Evolutionary conservation across 2,888 invertebrate species (phyloP).

Genomic region (Theodoxus fluviatilis): DNA sequence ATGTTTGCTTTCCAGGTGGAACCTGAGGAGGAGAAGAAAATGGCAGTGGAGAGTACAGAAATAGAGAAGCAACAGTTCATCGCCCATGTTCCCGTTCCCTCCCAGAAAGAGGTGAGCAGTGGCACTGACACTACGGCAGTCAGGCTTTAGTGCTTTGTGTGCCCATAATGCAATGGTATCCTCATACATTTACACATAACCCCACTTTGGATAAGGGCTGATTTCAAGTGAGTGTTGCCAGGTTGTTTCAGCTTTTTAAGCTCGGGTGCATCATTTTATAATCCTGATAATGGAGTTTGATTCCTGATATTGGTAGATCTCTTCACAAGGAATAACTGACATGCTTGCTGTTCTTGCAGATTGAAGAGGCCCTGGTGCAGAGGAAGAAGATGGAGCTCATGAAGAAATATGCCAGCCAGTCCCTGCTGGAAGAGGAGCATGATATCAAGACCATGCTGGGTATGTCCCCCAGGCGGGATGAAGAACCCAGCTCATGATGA

Average conservation of each 20-base stretch:
- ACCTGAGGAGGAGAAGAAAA: constrained; percentile 43
- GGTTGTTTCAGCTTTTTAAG: too few species aligned
- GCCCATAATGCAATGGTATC: too few species aligned
- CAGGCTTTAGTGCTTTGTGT: background rate
- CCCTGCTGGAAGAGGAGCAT: constrained; percentile 62
- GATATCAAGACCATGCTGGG: constrained; percentile 65
- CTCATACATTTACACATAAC: too few species aligned
- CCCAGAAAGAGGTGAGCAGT: constrained; percentile 80
- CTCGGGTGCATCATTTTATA: too few species aligned
- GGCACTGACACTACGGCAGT: background rate
- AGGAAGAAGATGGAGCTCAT: constrained; percentile 91
- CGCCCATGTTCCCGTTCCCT: constrained; percentile 90
- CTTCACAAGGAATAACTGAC: background rate
- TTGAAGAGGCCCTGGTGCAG: constrained; percentile 87
- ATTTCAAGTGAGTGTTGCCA: too few species aligned
- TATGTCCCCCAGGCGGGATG: constrained; percentile 52
- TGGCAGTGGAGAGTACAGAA: constrained; percentile 33
- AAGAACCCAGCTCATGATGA: too few species aligned
- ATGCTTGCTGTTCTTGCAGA: constrained; percentile 65
- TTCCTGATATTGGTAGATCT: background rate
- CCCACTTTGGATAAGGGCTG: too few species aligned
- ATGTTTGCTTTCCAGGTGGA: constrained; percentile 39
- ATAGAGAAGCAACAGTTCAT: constrained; percentile 70
- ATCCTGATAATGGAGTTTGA: too few species aligned
- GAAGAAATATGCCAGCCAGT: constrained; percentile 76